phyloP scores from a whole-genome alignment of 2,797 vertebrate genomes.

The Typhlichthys subterraneus region DNA sequence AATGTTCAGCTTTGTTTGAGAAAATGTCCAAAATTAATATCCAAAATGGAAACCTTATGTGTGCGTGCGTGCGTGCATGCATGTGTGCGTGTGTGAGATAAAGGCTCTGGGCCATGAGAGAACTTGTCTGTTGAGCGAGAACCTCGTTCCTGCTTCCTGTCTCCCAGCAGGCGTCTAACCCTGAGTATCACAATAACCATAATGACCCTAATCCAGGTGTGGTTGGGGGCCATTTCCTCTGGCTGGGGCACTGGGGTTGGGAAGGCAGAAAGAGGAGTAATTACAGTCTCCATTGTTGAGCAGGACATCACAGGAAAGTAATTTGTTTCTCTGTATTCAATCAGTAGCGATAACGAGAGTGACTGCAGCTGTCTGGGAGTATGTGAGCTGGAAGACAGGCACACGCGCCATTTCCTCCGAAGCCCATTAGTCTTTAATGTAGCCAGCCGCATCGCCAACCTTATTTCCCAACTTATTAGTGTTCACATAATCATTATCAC shows the following conservation, averaged over 20 bases:
- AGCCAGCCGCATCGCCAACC: slow-evolving; percentile 29
- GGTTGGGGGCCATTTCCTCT: slow-evolving; percentile 22
- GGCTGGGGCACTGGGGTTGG: slow-evolving; percentile 48
- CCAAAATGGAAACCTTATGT: background rate
- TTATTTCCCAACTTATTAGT: slow-evolving; percentile 60
- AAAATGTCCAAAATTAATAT: too few relatives aligned
- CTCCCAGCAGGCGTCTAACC: slow-evolving; percentile 27
- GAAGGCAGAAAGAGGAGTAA: slow-evolving; percentile 65
- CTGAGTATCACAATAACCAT: slow-evolving; percentile 46
- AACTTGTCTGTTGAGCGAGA: background rate
- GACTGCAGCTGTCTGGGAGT: slow-evolving; percentile 60
- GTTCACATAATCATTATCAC: slow-evolving; percentile 52
- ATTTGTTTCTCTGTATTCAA: slow-evolving; percentile 81
- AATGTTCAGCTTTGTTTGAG: too few relatives aligned
- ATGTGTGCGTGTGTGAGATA: background rate
- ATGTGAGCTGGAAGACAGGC: slow-evolving; percentile 58
- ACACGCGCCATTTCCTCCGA: slow-evolving; percentile 70
- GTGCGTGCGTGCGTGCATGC: background rate
- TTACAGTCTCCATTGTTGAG: slow-evolving; percentile 72
- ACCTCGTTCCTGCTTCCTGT: slow-evolving; percentile 23
- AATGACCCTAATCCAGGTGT: slow-evolving; percentile 47
- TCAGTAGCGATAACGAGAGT: slow-evolving; percentile 71
- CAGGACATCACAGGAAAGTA: slow-evolving; percentile 75
- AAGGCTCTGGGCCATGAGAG: background rate
- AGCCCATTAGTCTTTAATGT: slow-evolving; percentile 69